Conservation (phyloP, 1,140 invertebrate genomes). For the Caenorhabditis elegans region WBcel235 BX284602.5:5593501-5594000, state of each 20-base stretch:
- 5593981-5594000: too few relatives aligned
- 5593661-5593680: constrained; percentile 1
- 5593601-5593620: constrained; percentile 4
- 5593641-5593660: constrained; percentile 11
- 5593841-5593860: neutral
- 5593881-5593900: too few relatives aligned
- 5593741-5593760: neutral
- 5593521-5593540: neutral
- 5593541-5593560: neutral
- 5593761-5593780: neutral
- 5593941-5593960: too few relatives aligned
- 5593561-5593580: neutral
- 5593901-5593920: too few relatives aligned
- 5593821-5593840: neutral
- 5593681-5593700: neutral
- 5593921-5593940: too few relatives aligned
- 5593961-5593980: too few relatives aligned
- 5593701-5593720: constrained; percentile 24
- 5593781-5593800: constrained; percentile 23
- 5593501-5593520: neutral
- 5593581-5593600: constrained; percentile 1
- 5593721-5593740: neutral
- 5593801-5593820: neutral
- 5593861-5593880: too few relatives aligned
- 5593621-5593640: neutral